Base-by-base conservation (phyloP, 2,888 invertebrate species). In the Stegophylla sp. region DNA sequence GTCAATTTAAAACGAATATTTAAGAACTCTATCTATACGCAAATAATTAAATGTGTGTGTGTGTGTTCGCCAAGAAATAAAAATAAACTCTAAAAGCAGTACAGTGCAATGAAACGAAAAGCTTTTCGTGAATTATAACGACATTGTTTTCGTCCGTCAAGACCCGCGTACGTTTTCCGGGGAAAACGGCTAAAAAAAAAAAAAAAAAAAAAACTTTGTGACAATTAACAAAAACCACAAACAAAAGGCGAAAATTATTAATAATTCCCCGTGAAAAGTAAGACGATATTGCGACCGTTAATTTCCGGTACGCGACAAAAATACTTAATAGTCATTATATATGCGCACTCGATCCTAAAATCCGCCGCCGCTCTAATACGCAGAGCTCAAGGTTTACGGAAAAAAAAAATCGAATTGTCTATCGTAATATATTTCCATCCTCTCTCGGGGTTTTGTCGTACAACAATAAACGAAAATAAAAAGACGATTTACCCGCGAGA, bases 1-100 rank as follows among this genome's bases (percentile, higher is more conserved):
- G 75, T 26, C 53, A 75, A 75, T 75, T 64, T 75, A 75, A 75
- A 75, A 75, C 17, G 64, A 53, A 64, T 53, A 53, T 61, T 51
- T 51, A 64, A 51, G 34, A 51, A 64, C n/a, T 48, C 34, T 74
- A 63, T 74, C 20, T 51, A 20, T 63, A 51, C 2, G 20, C 3
- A 56, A 12, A 56, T 53, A 53, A 34, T 34, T 3, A 5, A 34
- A 53, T 20, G 9, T 53, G 20, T 5, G 2, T 51, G 51, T 51
- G 4, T 51, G 17, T 51, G 5, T 1, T 34, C 34, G 34, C 20
- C 28, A 34, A 51, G 28, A 71, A n/a, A n/a, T 17, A 48, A 43
- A 64, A 51, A 26, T 26, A 34, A 74, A 63, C 63, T 61, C 23
- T 17, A 51, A 23, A 63, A 45, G 45, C n/a, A 45, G n/a, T n/a